These are phyloP conservation scores for Eupeodes luniger DNA, from an alignment of 2,888 invertebrate genomes.

Conservation along the genomic window DNA sequence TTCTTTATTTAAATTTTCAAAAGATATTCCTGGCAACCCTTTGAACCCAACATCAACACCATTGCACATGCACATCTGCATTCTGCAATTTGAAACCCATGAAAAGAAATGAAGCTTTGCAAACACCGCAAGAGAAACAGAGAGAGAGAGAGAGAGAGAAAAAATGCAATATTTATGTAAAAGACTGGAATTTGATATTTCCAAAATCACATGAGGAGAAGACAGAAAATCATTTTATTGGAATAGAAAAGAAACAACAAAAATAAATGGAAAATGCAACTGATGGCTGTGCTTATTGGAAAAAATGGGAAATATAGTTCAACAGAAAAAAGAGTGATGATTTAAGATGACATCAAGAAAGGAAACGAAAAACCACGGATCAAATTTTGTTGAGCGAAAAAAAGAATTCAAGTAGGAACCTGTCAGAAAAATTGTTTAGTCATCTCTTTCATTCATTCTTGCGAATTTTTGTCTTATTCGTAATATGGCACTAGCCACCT, in stretches of 20 bases:
- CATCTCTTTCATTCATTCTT: slow-evolving; percentile 12
- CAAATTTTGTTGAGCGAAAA: background rate
- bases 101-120: background rate
- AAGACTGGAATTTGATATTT: background rate
- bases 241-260: background rate
- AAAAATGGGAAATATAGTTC: background rate
- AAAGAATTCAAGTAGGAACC: background rate
- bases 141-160: background rate
- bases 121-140: background rate
- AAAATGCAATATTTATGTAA: background rate
- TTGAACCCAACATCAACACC: background rate
- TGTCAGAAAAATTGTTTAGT: slow-evolving; percentile 2
- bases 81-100: slow-evolving; percentile 18
- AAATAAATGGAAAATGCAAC: background rate
- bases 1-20: background rate
- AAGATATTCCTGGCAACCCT: background rate
- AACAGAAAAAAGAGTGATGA: background rate
- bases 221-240: background rate
- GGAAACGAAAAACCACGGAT: background rate
- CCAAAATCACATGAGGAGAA: slow-evolving; percentile 1
- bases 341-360: slow-evolving; percentile 1
- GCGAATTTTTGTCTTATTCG: slow-evolving; percentile 8
- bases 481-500: background rate
- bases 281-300: background rate
- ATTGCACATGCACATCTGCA: slow-evolving; percentile 9